phyloP scores from a whole-genome alignment of 2,113 vertebrate genomes.

The Saguinus midas region DNA sequence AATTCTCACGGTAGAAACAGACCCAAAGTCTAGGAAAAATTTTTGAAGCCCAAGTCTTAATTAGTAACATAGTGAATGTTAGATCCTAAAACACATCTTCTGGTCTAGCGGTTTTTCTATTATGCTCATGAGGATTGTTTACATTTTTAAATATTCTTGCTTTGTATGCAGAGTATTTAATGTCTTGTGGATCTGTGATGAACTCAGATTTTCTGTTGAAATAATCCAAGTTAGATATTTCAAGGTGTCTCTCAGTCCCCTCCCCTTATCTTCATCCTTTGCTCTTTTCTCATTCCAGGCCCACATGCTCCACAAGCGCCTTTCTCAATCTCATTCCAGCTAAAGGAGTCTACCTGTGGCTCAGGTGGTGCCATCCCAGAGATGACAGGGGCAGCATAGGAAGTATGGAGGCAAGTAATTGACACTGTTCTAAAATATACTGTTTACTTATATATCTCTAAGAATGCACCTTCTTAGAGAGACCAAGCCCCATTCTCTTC shows the following conservation, averaged over 20 bases:
- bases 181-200: background rate
- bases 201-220: background rate
- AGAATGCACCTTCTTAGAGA: background rate
- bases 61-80: background rate
- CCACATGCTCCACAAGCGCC: too few species aligned
- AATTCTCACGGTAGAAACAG: background rate
- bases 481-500: background rate
- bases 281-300: too few species aligned
- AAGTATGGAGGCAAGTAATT: background rate
- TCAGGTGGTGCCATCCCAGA: background rate
- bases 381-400: rapidly evolving
- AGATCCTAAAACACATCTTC: background rate
- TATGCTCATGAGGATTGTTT: background rate
- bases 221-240: background rate
- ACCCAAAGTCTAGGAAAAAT: background rate
- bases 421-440: background rate
- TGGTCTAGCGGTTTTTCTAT: background rate
- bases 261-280: background rate
- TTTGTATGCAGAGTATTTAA: background rate
- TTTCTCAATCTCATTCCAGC: background rate
- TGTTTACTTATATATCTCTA: too few species aligned
- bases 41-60: background rate
- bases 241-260: background rate
- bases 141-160: background rate
- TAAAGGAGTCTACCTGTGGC: background rate